Evolutionary conservation across 2,113 vertebrate genomes (phyloP), one percentile per base, ranked within the genome.

Genomic region (Empidonax alnorum): DNA sequence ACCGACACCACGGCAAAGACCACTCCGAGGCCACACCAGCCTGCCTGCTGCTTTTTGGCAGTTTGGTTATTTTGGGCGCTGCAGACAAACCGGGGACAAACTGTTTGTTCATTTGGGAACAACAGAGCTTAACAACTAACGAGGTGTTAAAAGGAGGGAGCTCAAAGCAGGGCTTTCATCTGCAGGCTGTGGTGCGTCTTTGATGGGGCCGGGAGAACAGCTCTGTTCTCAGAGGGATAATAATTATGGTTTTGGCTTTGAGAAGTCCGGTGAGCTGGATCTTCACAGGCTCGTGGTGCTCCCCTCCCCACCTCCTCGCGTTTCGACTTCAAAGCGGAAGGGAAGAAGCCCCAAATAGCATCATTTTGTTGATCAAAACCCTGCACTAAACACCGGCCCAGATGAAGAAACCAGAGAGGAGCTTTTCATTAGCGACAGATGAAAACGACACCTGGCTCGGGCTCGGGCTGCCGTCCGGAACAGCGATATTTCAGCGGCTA

Each of bases 71-170:
- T 91, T 49, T 39, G 76, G 90, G 89, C 3, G 7, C 56, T 19
- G 58, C 69, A 42, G 71, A 46, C 23, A 49, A 71, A 28, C 61
- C 30, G 58, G 66, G 24, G 66, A 46, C 25, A 53, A 71, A n/a
- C 53, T 7, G 28, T 71, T 95, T 90, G 88, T 66, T 96, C 81
- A 19, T 86, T 87, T 71, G 41, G 91, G 87, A 87, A 62, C 62
- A 47, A 37, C n/a, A 10, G 89, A 79, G 67, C 86, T 90, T 33
- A 61, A 72, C 92, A 94, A 46, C 93, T 84, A 89, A 65, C 3
- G 41, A 96, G 84, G 93, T 89, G 94, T 63, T 95, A 93, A 94
- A 91, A 90, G 87, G 87, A 93, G 59, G 6, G 39, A 69, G 63
- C 61, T 46, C 41, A 67, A 69, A 97, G 77, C 58, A 0, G 0